Evolutionary conservation across 2,797 vertebrate species (phyloP), one percentile per base, ranked within the genome.

Genomic region (Clarias fuscus): DNA sequence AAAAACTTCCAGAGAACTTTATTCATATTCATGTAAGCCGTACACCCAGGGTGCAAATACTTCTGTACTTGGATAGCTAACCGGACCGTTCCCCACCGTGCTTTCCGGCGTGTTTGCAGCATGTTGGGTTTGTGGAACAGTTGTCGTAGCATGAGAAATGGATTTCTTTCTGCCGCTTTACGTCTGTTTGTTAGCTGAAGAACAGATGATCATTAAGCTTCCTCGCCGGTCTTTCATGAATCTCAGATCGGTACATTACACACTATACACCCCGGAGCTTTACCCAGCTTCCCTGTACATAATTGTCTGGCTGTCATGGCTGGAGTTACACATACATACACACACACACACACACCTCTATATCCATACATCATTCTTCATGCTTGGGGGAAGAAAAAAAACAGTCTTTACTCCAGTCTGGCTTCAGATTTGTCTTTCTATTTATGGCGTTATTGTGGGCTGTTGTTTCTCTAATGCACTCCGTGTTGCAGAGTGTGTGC

Each of bases 381-480:
- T 11, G 22, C 20, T 53, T 53, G 48, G 8, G 8, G 7, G 8
- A 11, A 48, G 11, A 77, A 77, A 77, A 77, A 79, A 48, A 83
- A 61, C 70, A 61, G 61, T 78, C 56, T 83, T 83, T 85, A 75
- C 70, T 78, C 75, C 43, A 22, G 30, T 77, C 64, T 65, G 58
- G 68, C 58, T 84, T 84, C 84, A 17, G 88, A 86, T 77, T 72
- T 72, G 56, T 17, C 70, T 76, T 83, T 67, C 82, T 87, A 81
- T 88, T 86, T 89, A 84, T 84, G 64, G 48, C 64, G 27, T 87
- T 83, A 67, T 65, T 80, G 13, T 83, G 58, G 56, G 73, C 78
- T 88, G 68, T 86, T 86, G 84, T 81, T 79, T 53, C 79, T 64
- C 33, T 81, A 82, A 88, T 83, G 82, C 87, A 82, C 30, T 81